A percentile compares a stretch with the other conserved stretches of the same genome.
Evolutionary conservation across 1,140 invertebrate species (phyloP).

Genomic region (Scylla paramamosain): DNA sequence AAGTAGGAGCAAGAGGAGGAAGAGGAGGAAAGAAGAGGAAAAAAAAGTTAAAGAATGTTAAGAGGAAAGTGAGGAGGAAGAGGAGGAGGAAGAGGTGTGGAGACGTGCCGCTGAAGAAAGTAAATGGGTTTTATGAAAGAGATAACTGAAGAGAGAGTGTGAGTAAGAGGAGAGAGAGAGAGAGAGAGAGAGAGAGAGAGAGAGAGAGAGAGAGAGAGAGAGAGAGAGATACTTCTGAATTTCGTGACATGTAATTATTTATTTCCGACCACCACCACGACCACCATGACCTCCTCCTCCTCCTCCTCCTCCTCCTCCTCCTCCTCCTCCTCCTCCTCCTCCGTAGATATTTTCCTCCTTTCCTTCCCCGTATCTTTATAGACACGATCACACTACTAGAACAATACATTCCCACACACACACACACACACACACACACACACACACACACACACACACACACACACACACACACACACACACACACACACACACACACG

Average conservation of each 20-base stretch:
- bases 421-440: background rate
- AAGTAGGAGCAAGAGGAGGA: background rate
- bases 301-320: no score
- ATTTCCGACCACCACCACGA: no score
- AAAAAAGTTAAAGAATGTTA: background rate
- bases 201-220: background rate
- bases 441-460: slow-evolving; percentile 27
- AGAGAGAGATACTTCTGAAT: slow-evolving; percentile 16
- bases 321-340: no score
- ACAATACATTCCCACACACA: no score
- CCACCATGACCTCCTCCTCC: no score
- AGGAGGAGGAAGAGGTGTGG: background rate
- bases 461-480: background rate
- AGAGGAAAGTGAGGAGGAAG: background rate
- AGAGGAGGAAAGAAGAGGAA: background rate
- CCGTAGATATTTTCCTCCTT: no score
- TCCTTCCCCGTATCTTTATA: no score
- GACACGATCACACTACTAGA: no score
- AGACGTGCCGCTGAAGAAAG: no score
- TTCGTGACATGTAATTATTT: no score
- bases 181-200: slow-evolving; percentile 48
- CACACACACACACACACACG: no score
- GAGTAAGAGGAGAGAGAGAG: slow-evolving; percentile 9
- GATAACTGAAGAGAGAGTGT: background rate
- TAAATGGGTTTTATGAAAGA: no score